phyloP scores from a whole-genome alignment of 2,888 invertebrate genomes.

The Tinea trinotella region DNA sequence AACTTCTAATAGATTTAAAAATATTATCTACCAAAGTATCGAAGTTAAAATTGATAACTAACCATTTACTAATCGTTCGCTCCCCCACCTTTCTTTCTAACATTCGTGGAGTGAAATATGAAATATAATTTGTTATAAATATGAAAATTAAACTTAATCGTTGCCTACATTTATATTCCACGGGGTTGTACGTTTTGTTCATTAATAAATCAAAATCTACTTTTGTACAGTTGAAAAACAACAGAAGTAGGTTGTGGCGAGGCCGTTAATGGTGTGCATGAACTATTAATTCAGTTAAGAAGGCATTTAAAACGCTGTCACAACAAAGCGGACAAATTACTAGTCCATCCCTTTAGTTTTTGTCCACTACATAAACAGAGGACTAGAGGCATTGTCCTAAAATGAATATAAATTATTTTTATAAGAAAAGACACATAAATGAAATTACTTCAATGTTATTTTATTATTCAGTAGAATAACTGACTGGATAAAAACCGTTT shows the following conservation, averaged over 20 bases:
- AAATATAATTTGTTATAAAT: constrained; percentile 1
- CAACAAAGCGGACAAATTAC: constrained; percentile 18
- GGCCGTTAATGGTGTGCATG: constrained; percentile 17
- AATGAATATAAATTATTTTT: constrained; percentile 17
- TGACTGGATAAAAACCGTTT: neutral
- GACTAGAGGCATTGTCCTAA: neutral
- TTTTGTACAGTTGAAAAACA: constrained; percentile 16
- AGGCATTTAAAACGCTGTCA: constrained; percentile 20
- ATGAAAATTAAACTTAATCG: constrained; percentile 2
- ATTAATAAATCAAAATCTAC: constrained; percentile 18
- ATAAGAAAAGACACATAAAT: constrained; percentile 3
- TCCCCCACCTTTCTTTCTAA: neutral
- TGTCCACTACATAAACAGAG: constrained; percentile 14
- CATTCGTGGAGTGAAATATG: neutral
- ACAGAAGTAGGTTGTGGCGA: constrained; percentile 18
- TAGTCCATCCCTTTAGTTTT: constrained; percentile 14
- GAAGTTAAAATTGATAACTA: neutral
- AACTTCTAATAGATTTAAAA: too few relatives aligned
- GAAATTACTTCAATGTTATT: neutral
- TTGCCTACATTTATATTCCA: constrained; percentile 6
- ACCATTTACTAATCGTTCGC: neutral
- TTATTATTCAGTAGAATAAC: constrained; percentile 5
- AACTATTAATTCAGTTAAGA: constrained; percentile 20
- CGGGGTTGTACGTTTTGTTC: constrained; percentile 5
- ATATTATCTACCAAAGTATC: neutral